A percentile compares a stretch with the other conserved stretches of the same genome.
These are phyloP conservation scores for Ornithoptera priamus DNA, from an alignment of 2,888 invertebrate species.

Conservation along the genomic window DNA sequence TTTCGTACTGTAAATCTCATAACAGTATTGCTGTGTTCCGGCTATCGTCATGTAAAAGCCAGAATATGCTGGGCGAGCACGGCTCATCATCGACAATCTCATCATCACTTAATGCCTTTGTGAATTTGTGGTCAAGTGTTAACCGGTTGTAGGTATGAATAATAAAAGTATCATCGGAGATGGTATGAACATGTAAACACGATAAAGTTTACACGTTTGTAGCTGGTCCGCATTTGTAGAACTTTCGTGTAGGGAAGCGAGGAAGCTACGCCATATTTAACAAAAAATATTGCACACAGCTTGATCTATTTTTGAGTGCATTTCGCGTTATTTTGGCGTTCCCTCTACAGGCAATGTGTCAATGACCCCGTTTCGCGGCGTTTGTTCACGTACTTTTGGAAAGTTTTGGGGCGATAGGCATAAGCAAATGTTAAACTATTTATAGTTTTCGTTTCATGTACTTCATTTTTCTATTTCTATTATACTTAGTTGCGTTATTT, in stretches of 20 bases:
- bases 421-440: slow-evolving; percentile 44
- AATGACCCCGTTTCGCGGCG: slow-evolving; percentile 76
- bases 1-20: too few species aligned
- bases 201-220: too few species aligned
- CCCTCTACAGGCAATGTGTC: slow-evolving; percentile 74
- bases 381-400: slow-evolving; percentile 77
- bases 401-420: slow-evolving; percentile 69
- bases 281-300: slow-evolving; percentile 79
- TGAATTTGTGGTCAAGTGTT: too few species aligned
- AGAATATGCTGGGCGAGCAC: too few species aligned
- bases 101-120: too few species aligned
- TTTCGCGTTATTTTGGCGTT: slow-evolving; percentile 81
- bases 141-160: too few species aligned
- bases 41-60: too few species aligned
- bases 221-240: too few species aligned
- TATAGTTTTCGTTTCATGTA: slow-evolving; percentile 30
- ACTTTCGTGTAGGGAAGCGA: slow-evolving; percentile 26
- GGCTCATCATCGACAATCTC: too few species aligned
- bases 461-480: background rate
- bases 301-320: slow-evolving; percentile 79
- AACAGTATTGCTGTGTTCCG: too few species aligned
- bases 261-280: slow-evolving; percentile 55
- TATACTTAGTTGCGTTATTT: background rate
- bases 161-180: too few species aligned
- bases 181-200: too few species aligned